Evolutionary conservation across 2,113 vertebrate genomes (phyloP).

Genomic region (Chaetura pelagica): DNA sequence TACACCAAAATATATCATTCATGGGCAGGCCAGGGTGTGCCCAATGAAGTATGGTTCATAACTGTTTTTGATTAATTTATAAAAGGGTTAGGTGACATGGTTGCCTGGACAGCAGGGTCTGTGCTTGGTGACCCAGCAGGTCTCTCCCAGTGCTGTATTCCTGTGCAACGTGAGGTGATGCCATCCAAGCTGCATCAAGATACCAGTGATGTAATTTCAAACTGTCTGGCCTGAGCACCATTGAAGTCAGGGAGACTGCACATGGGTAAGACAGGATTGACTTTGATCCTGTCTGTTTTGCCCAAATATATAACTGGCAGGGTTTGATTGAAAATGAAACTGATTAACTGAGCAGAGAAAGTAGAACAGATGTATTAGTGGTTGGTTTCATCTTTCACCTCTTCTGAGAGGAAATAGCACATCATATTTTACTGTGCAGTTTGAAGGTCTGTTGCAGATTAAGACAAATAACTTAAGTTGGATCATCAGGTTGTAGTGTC

Average conservation of each 20-base stretch:
- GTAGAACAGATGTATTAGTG: neutral
- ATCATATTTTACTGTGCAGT: neutral
- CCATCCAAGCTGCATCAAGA: neutral
- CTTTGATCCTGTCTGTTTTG: neutral
- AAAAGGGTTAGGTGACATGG: neutral
- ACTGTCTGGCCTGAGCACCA: neutral
- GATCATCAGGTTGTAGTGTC: conserved; percentile 8
- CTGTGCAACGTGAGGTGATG: conserved; percentile 50
- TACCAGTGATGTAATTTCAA: conserved; percentile 70
- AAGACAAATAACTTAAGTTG: neutral
- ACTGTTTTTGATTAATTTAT: neutral
- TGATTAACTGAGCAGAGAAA: neutral
- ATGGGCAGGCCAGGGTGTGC: neutral
- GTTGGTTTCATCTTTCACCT: neutral
- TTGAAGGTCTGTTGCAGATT: neutral
- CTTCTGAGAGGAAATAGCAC: neutral
- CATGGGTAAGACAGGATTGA: neutral
- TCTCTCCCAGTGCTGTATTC: conserved; percentile 2
- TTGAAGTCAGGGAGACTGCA: neutral
- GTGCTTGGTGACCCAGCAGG: neutral
- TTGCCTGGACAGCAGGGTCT: conserved; percentile 13
- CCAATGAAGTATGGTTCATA: neutral
- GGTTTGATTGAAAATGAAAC: neutral
- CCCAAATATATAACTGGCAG: neutral
- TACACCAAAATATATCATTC: neutral